These are phyloP conservation scores for Antennarius maculatus DNA, from an alignment of 2,797 vertebrate species.

Conservation along the genomic window DNA sequence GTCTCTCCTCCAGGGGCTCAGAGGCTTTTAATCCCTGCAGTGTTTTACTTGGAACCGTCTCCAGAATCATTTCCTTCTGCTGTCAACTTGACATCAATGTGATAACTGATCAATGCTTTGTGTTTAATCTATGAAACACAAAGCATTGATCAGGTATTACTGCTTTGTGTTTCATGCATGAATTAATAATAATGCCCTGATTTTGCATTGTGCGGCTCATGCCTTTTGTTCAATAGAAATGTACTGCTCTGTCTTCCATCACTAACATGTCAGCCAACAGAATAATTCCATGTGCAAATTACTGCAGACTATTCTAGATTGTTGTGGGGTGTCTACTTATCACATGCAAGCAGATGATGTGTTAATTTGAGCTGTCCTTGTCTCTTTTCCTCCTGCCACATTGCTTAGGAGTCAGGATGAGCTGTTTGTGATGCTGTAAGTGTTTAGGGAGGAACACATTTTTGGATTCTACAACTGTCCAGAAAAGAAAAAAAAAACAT, in stretches of 20 bases:
- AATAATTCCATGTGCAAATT: slow-evolving; percentile 13
- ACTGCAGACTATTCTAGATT: slow-evolving; percentile 3
- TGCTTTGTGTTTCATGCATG: slow-evolving; percentile 21
- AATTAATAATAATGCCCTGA: not conserved
- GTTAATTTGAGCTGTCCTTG: slow-evolving; percentile 53
- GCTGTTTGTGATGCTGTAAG: slow-evolving; percentile 80
- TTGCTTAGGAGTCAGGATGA: slow-evolving; percentile 73
- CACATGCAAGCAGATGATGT: slow-evolving; percentile 13
- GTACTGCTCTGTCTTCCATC: slow-evolving; percentile 16
- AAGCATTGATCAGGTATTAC: not conserved
- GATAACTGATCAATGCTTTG: slow-evolving; percentile 2
- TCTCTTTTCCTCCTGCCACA: slow-evolving; percentile 39
- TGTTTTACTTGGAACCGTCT: not conserved
- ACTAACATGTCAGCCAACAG: slow-evolving; percentile 33
- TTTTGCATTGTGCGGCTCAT: too few relatives aligned
- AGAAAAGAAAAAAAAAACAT: not conserved
- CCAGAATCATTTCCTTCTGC: slow-evolving; percentile 15
- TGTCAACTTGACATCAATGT: slow-evolving; percentile 31
- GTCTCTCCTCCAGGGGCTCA: slow-evolving; percentile 48
- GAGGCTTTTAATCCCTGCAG: slow-evolving; percentile 39
- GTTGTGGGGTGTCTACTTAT: slow-evolving; percentile 12
- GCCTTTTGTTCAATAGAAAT: not conserved
- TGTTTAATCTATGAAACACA: slow-evolving; percentile 2
- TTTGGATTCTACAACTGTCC: slow-evolving; percentile 19
- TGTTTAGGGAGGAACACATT: slow-evolving; percentile 42